phyloP scores from a whole-genome alignment of 2,888 invertebrate species.

The Leptarthrus brevirostris region DNA sequence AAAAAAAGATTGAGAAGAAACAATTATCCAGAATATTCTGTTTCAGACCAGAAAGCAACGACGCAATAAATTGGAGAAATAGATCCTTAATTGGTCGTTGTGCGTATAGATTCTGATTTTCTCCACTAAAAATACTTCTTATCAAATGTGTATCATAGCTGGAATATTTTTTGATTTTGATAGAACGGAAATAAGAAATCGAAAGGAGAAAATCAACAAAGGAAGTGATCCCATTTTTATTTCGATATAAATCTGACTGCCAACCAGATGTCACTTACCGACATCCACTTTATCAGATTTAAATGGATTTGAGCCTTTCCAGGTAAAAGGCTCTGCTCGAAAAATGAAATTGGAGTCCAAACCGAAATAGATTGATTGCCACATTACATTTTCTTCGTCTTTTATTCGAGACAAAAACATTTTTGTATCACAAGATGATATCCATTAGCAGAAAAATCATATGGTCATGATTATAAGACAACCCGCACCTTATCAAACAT shows the following conservation, averaged over 20 bases:
- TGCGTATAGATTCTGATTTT: not conserved
- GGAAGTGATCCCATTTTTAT: not conserved
- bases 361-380: no score
- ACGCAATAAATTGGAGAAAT: slow-evolving; percentile 17
- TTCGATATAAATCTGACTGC: not conserved
- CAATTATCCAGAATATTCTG: slow-evolving; percentile 20
- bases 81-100: slow-evolving; percentile 18
- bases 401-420: no score
- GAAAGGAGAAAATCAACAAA: not conserved
- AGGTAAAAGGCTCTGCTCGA: not conserved
- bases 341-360: not conserved
- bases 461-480: no score
- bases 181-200: slow-evolving; percentile 20
- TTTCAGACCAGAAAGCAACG: not conserved
- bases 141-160: no score
- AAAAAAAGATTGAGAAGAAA: not conserved
- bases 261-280: not conserved
- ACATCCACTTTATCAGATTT: not conserved
- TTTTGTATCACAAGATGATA: no score
- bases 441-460: no score
- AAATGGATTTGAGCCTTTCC: slow-evolving; percentile 18
- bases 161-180: no score
- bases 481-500: no score
- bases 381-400: no score
- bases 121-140: no score